phyloP scores from a whole-genome alignment of 2,797 vertebrate genomes.

The Notoglanidium macrostoma region DNA sequence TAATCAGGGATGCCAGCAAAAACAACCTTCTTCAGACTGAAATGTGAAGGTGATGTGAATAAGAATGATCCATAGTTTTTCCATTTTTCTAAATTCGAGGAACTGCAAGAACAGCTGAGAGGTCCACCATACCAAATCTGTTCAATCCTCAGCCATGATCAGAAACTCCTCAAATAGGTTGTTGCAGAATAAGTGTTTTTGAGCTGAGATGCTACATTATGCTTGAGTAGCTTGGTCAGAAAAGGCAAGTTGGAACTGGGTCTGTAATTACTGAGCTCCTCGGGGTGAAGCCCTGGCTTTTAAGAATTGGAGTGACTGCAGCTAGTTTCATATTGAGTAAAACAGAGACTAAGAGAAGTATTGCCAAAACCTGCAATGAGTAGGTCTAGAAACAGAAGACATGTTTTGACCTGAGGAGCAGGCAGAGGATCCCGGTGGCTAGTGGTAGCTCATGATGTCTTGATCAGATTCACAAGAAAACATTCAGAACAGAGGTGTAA shows the following conservation, averaged over 20 bases:
- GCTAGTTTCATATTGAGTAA: neutral
- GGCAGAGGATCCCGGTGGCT: neutral
- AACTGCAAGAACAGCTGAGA: neutral
- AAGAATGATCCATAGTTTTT: neutral
- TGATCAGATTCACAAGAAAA: neutral
- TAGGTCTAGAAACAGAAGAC: neutral
- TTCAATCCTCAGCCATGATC: constrained; percentile 6
- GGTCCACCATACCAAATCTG: neutral
- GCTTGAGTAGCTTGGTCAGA: constrained; percentile 6
- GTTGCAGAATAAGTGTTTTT: neutral
- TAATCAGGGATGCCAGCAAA: neutral
- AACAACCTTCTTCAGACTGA: neutral
- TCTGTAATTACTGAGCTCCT: constrained; percentile 17
- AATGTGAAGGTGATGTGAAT: neutral
- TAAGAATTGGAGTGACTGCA: neutral
- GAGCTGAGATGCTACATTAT: neutral
- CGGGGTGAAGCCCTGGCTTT: neutral
- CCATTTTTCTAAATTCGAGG: too few species aligned
- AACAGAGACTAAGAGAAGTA: neutral
- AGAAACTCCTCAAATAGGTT: neutral
- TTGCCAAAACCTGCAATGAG: neutral
- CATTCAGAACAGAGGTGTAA: neutral
- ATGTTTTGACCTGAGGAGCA: constrained; percentile 4
- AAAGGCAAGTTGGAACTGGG: neutral
- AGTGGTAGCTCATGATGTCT: neutral